A percentile compares a stretch with the other conserved stretches of the same genome.
phyloP scores from a whole-genome alignment of 1,140 invertebrate species.

The Drepana arcuata region DNA sequence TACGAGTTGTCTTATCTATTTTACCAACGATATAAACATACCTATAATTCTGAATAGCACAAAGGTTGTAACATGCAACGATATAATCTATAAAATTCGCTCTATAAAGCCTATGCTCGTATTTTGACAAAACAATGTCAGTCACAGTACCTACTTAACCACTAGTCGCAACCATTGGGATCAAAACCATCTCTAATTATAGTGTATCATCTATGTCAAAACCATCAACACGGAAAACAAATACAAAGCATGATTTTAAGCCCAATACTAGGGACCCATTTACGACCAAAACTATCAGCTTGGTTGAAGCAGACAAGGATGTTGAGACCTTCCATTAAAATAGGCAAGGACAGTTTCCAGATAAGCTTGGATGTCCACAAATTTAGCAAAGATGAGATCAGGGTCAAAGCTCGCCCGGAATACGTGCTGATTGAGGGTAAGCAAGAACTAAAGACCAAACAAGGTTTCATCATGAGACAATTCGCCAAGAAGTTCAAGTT shows the following conservation, averaged over 20 bases:
- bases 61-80: no score
- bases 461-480: slow-evolving; percentile 30
- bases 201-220: no score
- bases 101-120: no score
- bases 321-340: slow-evolving; percentile 32
- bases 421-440: slow-evolving; percentile 55
- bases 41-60: no score
- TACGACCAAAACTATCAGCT: not conserved
- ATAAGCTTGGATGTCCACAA: slow-evolving; percentile 38
- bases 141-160: no score
- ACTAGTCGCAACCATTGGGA: no score
- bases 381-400: slow-evolving; percentile 46
- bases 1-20: no score
- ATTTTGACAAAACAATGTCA: no score
- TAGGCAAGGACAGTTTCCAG: slow-evolving; percentile 49
- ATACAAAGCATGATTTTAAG: not conserved
- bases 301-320: not conserved
- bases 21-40: no score
- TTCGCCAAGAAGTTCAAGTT: slow-evolving; percentile 49
- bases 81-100: no score
- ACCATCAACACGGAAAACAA: no score
- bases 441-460: slow-evolving; percentile 40
- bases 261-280: not conserved
- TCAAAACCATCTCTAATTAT: no score
- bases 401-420: slow-evolving; percentile 48